A percentile compares a stretch with the other conserved stretches of the same genome.
Evolutionary conservation across 1,140 invertebrate genomes (phyloP).

Genomic region (Elymnias hypermnestra): DNA sequence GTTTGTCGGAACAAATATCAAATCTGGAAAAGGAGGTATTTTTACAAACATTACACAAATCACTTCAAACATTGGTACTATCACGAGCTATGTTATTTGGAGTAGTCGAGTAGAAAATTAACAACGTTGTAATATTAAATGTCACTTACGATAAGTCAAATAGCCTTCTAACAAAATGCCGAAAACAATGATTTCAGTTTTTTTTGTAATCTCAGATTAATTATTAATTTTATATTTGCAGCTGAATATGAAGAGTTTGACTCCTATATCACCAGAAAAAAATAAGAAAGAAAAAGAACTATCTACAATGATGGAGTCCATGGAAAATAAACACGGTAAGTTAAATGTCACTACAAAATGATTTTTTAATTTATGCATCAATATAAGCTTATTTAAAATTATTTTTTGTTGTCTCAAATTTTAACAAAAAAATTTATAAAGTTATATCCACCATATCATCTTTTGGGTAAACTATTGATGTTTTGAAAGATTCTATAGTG

Average conservation of each 20-base stretch:
- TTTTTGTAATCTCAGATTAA: too few species aligned
- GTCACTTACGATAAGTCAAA: too few species aligned
- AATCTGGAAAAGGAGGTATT: constrained; percentile 88
- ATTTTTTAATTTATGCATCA: not conserved
- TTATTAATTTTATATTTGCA: too few species aligned
- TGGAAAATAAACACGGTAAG: constrained; percentile 89
- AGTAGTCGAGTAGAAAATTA: too few species aligned
- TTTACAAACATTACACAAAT: too few species aligned
- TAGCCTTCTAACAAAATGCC: too few species aligned
- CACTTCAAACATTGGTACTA: too few species aligned
- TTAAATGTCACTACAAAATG: constrained; percentile 17
- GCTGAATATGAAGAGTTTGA: constrained; percentile 64
- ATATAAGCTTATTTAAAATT: too few species aligned
- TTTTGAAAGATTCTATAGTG: constrained; percentile 50
- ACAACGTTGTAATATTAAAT: too few species aligned
- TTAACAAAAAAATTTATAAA: not conserved
- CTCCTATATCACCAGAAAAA: constrained; percentile 74
- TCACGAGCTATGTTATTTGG: too few species aligned
- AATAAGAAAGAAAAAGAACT: constrained; percentile 82
- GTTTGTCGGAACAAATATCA: constrained; percentile 84
- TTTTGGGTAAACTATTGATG: constrained; percentile 78
- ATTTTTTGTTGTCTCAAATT: too few species aligned
- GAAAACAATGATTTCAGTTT: too few species aligned
- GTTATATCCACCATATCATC: constrained; percentile 14
- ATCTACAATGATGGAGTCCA: constrained; percentile 82